Conservation (phyloP, 2,797 vertebrate genomes). For the Premnoplex brunnescens region DNA sequence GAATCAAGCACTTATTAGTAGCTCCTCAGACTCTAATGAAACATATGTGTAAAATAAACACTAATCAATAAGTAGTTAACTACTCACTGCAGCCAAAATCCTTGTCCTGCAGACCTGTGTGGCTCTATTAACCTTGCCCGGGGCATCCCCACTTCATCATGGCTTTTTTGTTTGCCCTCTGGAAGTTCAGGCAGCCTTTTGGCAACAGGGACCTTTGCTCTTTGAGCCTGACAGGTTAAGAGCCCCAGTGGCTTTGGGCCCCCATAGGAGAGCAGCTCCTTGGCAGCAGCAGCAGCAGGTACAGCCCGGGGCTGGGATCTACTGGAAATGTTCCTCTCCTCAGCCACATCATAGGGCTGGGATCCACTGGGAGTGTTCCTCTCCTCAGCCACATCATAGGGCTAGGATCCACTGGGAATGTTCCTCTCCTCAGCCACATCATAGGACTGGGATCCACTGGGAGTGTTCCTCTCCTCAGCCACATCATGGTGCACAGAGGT, state of each 20-base stretch:
- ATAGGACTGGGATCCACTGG: not conserved
- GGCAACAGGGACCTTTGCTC: not conserved
- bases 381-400: not conserved
- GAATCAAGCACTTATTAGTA: not conserved
- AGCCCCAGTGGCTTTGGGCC: rapidly evolving
- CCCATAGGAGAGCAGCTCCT: not conserved
- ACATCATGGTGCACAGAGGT: rapidly evolving
- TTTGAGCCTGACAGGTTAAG: not conserved
- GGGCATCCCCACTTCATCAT: too few species aligned
- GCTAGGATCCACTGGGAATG: not conserved
- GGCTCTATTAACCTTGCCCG: rapidly evolving
- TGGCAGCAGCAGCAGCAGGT: not conserved
- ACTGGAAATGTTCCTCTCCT: not conserved
- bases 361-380: not conserved
- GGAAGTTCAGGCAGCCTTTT: not conserved
- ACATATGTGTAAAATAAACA: not conserved
- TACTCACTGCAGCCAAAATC: not conserved
- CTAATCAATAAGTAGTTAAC: not conserved
- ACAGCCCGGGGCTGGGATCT: not conserved
- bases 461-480: not conserved
- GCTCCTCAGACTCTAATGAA: not conserved
- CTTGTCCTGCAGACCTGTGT: rapidly evolving
- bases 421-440: not conserved
- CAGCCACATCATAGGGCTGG: not conserved
- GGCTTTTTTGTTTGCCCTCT: not conserved